These are phyloP conservation scores for Onychomys arenicola DNA, from an alignment of 2,797 vertebrate genomes.

Conservation along the genomic window DNA sequence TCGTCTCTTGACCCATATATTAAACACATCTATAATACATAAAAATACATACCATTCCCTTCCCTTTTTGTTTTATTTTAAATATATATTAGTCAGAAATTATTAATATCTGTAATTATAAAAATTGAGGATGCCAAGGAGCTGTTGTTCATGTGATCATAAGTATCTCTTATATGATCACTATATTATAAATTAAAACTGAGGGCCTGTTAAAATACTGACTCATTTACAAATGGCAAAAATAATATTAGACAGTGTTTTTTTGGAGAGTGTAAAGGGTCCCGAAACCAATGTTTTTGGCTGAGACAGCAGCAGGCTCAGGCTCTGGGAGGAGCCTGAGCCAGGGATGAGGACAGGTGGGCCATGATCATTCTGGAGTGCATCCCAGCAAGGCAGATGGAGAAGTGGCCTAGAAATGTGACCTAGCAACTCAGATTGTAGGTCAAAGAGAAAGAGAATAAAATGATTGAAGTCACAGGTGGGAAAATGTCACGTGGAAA, in stretches of 20 bases:
- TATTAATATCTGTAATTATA: background rate
- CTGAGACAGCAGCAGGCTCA: too few relatives aligned
- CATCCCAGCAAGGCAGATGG: background rate
- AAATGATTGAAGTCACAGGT: background rate
- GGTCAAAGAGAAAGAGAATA: background rate
- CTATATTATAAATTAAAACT: background rate
- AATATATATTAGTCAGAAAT: background rate
- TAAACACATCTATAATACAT: background rate
- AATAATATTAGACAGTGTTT: background rate
- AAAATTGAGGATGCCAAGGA: background rate
- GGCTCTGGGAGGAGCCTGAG: background rate
- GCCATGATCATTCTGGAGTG: background rate
- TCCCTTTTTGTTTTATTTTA: background rate
- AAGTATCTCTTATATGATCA: background rate
- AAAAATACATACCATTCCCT: background rate
- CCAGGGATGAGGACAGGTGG: background rate
- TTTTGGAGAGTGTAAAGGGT: background rate
- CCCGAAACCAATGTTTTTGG: background rate
- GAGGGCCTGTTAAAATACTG: background rate
- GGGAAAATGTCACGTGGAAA: background rate
- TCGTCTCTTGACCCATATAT: background rate
- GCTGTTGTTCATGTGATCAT: background rate
- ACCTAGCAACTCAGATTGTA: background rate
- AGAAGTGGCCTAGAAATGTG: background rate
- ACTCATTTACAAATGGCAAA: background rate